Evolutionary conservation across 2,113 vertebrate genomes (phyloP).

Genomic region (Miniopterus natalensis): DNA sequence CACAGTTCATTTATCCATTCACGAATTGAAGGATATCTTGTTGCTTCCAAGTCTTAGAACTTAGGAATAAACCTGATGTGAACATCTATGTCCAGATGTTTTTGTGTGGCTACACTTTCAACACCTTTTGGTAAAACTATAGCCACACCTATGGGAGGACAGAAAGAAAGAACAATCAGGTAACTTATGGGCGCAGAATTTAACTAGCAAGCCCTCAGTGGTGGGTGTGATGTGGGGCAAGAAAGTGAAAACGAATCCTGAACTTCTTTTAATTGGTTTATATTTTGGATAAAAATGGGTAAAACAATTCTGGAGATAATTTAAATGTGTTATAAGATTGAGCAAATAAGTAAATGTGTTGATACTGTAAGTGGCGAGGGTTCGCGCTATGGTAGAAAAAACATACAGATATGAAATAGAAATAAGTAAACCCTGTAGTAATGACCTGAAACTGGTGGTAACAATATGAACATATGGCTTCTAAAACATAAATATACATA

Average conservation of each 20-base stretch:
- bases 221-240: not conserved
- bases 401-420: not conserved
- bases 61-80: not conserved
- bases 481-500: not conserved
- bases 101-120: not conserved
- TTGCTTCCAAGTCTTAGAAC: not conserved
- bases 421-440: not conserved
- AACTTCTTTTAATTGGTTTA: not conserved
- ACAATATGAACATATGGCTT: not conserved
- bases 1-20: not conserved
- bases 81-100: not conserved
- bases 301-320: not conserved
- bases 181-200: not conserved
- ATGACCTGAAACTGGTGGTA: not conserved
- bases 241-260: not conserved
- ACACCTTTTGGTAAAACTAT: not conserved
- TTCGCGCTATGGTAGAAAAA: not conserved
- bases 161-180: not conserved
- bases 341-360: not conserved
- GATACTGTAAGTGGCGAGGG: not conserved
- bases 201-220: not conserved
- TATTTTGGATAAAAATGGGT: not conserved
- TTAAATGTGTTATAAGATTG: not conserved
- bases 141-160: not conserved
- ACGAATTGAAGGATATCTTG: not conserved